phyloP scores from a whole-genome alignment of 2,113 vertebrate species.

The Tursiops truncatus region DNA sequence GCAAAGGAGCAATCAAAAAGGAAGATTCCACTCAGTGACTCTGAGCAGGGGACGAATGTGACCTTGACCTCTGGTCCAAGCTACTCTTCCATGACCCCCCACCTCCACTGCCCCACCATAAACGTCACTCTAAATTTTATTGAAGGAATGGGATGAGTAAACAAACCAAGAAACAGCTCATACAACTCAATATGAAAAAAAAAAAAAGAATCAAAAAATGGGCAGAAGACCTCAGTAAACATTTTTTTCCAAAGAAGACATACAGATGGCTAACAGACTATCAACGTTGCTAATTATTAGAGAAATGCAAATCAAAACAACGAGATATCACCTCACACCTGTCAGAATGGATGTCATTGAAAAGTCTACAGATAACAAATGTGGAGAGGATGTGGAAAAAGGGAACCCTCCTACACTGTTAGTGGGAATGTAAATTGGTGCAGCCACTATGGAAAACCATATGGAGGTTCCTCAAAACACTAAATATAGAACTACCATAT shows the following conservation, averaged over 20 bases:
- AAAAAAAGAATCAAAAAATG: neutral
- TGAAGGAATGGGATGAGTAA: slow-evolving; percentile 26
- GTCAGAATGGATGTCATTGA: neutral
- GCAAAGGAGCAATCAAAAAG: neutral
- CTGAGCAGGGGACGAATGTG: neutral
- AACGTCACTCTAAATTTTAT: neutral
- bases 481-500: neutral
- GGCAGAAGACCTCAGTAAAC: neutral
- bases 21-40: neutral
- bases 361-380: neutral
- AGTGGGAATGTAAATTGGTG: neutral
- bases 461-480: neutral
- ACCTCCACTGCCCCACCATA: neutral
- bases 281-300: neutral
- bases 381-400: neutral
- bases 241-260: neutral
- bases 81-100: neutral
- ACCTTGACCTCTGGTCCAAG: neutral
- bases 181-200: neutral
- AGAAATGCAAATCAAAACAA: neutral
- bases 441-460: neutral
- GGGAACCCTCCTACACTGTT: neutral
- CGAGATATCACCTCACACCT: neutral
- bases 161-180: neutral
- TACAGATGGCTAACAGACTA: neutral